Percentiles rank a stretch among this genome's conserved stretches.
Evolutionary conservation across 2,797 vertebrate genomes (phyloP).

Genomic region (Pangasius larnaudii): DNA sequence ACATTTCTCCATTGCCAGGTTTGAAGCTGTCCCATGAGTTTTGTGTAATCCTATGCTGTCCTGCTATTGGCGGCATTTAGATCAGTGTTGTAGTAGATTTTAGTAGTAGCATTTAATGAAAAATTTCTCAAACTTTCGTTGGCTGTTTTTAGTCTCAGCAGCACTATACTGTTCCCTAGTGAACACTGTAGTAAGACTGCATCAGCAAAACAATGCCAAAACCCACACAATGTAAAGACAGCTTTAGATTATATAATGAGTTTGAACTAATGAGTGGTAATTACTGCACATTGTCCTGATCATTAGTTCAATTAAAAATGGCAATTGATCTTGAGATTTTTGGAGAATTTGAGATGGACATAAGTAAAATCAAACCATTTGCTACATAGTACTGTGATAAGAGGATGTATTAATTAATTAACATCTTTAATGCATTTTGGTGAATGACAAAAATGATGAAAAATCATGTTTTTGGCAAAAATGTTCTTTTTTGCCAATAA

Average conservation of each 20-base stretch:
- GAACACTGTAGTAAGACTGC: too few relatives aligned
- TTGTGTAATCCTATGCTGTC: not conserved
- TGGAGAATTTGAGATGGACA: not conserved
- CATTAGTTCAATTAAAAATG: not conserved
- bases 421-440: not conserved
- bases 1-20: not conserved
- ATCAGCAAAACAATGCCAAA: not conserved
- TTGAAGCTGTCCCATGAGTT: not conserved
- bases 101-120: not conserved
- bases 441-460: not conserved
- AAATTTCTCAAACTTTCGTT: not conserved
- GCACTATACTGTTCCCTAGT: too few relatives aligned
- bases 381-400: not conserved
- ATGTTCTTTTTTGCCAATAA: not conserved
- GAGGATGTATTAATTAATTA: not conserved
- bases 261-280: not conserved
- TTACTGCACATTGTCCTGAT: not conserved
- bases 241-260: not conserved
- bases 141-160: not conserved
- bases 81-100: not conserved
- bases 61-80: not conserved
- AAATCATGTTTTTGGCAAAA: not conserved
- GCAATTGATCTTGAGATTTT: not conserved
- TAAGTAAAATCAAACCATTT: not conserved
- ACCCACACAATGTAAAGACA: not conserved